Base-by-base conservation (phyloP, 2,797 vertebrate species). In the Acipenser oxyrinchus region DNA sequence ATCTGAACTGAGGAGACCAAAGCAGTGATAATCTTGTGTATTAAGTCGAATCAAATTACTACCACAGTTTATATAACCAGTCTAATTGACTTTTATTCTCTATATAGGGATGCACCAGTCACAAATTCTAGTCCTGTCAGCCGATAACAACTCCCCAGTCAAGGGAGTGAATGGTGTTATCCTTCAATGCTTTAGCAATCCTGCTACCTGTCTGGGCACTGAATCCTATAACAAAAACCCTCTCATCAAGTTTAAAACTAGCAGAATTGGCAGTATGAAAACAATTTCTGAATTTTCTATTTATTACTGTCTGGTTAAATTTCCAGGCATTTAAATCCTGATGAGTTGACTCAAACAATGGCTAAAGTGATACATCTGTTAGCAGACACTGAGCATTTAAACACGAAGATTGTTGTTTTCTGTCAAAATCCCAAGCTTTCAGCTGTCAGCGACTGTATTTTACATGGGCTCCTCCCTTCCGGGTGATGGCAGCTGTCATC, bases 401-500 rank as follows among this genome's bases (percentile, higher is more conserved):
- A 67, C 72, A 76, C 75, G 66, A 78, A 74, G 75, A 67, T 65
- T 6, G 18, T 72, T 66, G 67, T 77, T 73, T 18, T 62, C 58
- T 67, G 6, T 49, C 0, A 70, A 72, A 68, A 73, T 77, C 57
- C 11, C 69, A 76, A 48, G 78, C 51, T 60, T 60, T 23, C 66
- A 69, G 78, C 86, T 92, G 87, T 93, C 87, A 86, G 72, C 82
- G 74, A 77, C 60, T 77, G 77, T 83, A 80, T 81, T 83, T 87
- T 86, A 87, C 80, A 79, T 69, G 75, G 69, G 74, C 83, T 87
- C 87, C 78, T 81, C 66, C 84, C 78, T 65, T 71, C 75, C 63
- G 11, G 3, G 63, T 83, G 84, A 87, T 82, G 83, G 81, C 78
- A 80, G 76, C 87, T 89, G 87, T 90, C 91, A 90, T 79, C 86